Base-by-base conservation (phyloP, 2,888 invertebrate genomes). In the Caenorhabditis doughertyi region DNA sequence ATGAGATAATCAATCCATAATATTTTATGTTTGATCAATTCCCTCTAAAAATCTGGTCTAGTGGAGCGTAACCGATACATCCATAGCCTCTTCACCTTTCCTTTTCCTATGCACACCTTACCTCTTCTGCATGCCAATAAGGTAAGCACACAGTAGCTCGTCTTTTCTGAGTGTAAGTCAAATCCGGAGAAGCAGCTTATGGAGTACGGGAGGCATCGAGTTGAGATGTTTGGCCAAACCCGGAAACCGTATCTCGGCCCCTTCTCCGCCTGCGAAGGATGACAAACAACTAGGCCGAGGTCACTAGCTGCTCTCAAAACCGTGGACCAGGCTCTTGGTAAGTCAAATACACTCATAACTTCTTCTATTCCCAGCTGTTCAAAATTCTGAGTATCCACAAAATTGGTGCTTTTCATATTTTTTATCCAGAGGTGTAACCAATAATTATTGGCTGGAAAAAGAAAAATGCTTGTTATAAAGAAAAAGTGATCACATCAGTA, bases 181-280 rank as follows among this genome's bases (percentile, higher is more conserved):
- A 77, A 77, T 77, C 77, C 77, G 60, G 77, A 77, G 77, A 60
- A 77, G 76, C 68, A 68, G 77, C 77, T 77, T 76, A 76, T 64
- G 72, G 58, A 80, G 79, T 68, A 80, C 53, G 58, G 51, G 29
- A 21, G 42, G 29, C 58, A 64, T 64, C 49, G 72, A 35, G 71
- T 35, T 47, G 67, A 80, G 79, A 68, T 85, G 83, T 85, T 85
- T 85, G 85, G 79, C 81, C 82, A 81, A 83, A 85, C 85, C 85
- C 82, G 85, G 85, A 85, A 85, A 83, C 79, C 85, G 81, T 85
- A 79, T 73, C 80, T 79, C 77, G 70, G 77, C 42, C 71, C n/a
- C 70, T 65, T 53, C 49, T 56, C 64, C 49, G 70, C 79, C 79
- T n/a, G 80, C 76, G 18, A 47, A 25, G 70, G 77, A 80, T 62